A percentile compares a stretch with the other conserved stretches of the same genome.
Conservation (phyloP, 1,140 invertebrate genomes). For the Tribolium castaneum region DNA sequence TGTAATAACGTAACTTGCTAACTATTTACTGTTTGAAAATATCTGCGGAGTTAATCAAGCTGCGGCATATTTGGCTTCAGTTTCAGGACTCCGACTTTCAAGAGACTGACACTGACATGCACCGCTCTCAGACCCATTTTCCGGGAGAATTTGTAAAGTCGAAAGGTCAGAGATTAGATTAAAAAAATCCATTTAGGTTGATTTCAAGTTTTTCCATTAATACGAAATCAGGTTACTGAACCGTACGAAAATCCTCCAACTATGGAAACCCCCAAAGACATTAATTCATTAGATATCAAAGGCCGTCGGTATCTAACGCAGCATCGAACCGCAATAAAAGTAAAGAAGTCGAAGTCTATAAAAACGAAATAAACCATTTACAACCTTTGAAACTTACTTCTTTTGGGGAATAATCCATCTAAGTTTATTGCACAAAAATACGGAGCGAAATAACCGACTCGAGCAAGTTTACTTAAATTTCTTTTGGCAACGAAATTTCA, state of each 20-base stretch:
- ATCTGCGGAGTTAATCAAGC: too few relatives aligned
- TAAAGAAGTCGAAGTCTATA: background rate
- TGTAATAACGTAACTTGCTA: too few relatives aligned
- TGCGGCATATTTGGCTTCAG: too few relatives aligned
- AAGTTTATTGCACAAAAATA: background rate
- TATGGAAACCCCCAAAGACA: background rate
- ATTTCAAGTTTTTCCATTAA: background rate
- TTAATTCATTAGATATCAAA: background rate
- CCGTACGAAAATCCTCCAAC: background rate
- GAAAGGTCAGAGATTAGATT: too few relatives aligned
- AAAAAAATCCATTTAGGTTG: too few relatives aligned
- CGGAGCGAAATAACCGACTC: background rate
- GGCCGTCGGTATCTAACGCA: background rate
- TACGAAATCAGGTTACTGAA: background rate
- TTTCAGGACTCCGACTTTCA: too few relatives aligned
- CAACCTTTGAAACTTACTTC: slow-evolving; percentile 1
- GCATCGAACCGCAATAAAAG: slow-evolving; percentile 1
- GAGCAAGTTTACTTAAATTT: slow-evolving; percentile 4
- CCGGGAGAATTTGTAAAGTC: too few relatives aligned
- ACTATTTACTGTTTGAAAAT: too few relatives aligned
- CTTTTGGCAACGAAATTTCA: background rate
- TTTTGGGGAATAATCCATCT: slow-evolving; percentile 20
- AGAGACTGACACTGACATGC: too few relatives aligned
- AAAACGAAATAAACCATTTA: slow-evolving; percentile 15
- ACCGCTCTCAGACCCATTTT: too few relatives aligned